Percentiles rank a stretch among this genome's conserved stretches.
These are phyloP conservation scores for Takifugu rubripes DNA, from an alignment of 2,797 vertebrate species.

Conservation along the genomic window DNA sequence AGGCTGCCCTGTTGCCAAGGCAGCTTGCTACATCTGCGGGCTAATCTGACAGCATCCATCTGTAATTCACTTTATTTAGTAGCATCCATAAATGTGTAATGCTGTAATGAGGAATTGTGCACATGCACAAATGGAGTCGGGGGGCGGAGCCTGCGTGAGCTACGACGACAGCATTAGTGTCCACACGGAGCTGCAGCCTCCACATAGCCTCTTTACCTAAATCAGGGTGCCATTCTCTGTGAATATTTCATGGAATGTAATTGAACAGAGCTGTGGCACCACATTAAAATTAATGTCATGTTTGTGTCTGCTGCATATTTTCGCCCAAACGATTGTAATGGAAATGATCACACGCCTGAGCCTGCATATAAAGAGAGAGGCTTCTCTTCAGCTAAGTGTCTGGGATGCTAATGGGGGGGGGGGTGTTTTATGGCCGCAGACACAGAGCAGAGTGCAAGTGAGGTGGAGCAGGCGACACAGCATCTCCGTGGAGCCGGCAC, in stretches of 20 bases:
- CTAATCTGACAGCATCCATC: too few species aligned
- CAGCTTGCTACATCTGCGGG: too few species aligned
- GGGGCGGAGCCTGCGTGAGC: not conserved
- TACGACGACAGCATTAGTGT: conserved; percentile 9
- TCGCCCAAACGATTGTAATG: conserved; percentile 70
- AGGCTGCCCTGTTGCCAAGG: too few species aligned
- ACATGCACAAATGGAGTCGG: not conserved
- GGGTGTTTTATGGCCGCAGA: conserved; percentile 64
- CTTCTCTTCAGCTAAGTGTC: conserved; percentile 53
- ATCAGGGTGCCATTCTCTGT: conserved; percentile 56
- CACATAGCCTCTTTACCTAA: conserved; percentile 52
- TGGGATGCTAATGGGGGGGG: conserved; percentile 58
- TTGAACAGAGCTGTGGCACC: conserved; percentile 62
- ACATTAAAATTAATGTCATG: conserved; percentile 75
- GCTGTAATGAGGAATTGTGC: too few species aligned
- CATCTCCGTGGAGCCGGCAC: conserved; percentile 23
- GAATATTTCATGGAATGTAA: conserved; percentile 75
- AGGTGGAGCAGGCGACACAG: conserved; percentile 40
- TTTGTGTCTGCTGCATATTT: conserved; percentile 70
- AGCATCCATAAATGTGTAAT: too few species aligned
- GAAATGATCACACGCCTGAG: conserved; percentile 69
- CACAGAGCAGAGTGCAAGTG: conserved; percentile 29
- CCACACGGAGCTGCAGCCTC: conserved; percentile 31
- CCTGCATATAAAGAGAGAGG: conserved; percentile 60
- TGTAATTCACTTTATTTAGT: too few species aligned